Evolutionary conservation across 2,888 invertebrate species (phyloP).

Genomic region (Taphrorychus bicolor): DNA sequence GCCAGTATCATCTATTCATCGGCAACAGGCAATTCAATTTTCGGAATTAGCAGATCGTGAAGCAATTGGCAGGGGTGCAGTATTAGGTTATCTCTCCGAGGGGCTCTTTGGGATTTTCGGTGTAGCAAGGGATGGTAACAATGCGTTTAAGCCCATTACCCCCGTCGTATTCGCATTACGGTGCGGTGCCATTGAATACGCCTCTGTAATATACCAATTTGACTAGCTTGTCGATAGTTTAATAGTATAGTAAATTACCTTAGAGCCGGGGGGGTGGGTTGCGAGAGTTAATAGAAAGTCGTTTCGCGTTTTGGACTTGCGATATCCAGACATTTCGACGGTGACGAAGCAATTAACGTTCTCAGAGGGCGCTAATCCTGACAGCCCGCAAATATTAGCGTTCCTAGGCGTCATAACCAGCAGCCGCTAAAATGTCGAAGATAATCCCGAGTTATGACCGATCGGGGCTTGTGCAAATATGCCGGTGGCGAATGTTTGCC

Average conservation of each 20-base stretch:
- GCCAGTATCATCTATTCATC: background rate
- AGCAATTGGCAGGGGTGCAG: conserved; percentile 35
- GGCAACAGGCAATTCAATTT: conserved; percentile 39
- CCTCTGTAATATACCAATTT: conserved; percentile 34
- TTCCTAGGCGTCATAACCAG: conserved; percentile 57
- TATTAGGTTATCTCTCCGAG: conserved; percentile 36
- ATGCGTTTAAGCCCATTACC: conserved; percentile 40
- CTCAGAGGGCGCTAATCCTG: conserved; percentile 42
- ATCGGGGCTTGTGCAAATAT: conserved; percentile 44
- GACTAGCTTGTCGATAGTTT: conserved; percentile 33
- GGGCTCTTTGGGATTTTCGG: conserved; percentile 37
- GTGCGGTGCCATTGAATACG: conserved; percentile 33
- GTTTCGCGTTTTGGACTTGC: background rate
- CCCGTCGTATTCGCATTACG: conserved; percentile 33
- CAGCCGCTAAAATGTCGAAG: conserved; percentile 53
- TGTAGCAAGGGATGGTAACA: conserved; percentile 32
- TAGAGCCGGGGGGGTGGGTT: conserved; percentile 21
- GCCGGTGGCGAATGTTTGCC: conserved; percentile 33
- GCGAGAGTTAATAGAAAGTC: conserved; percentile 27
- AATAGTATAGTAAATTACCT: conserved; percentile 36
- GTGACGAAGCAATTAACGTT: conserved; percentile 15
- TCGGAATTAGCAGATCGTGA: conserved; percentile 41
- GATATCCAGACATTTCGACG: background rate
- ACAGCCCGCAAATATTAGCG: conserved; percentile 57
- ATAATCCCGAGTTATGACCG: conserved; percentile 56